Percentiles rank a stretch among this genome's conserved stretches.
Conservation (phyloP, 2,888 invertebrate genomes). For the Tenthredo distinguenda region DNA sequence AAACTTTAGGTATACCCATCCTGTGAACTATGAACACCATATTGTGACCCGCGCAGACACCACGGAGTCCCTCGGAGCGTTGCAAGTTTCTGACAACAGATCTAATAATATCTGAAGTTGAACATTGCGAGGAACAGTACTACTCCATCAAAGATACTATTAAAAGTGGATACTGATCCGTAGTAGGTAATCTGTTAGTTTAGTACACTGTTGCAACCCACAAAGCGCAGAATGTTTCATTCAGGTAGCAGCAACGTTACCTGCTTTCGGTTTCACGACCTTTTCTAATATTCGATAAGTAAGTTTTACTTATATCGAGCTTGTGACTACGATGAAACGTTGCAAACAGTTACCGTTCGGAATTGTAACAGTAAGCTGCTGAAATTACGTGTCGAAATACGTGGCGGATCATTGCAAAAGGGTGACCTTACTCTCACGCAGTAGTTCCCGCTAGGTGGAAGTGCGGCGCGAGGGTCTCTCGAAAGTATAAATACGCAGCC, state of each 20-base stretch:
- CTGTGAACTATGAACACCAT: slow-evolving; percentile 11
- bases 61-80: background rate
- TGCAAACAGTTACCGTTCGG: too few species aligned
- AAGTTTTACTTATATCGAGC: too few species aligned
- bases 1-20: background rate
- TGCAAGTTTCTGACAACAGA: slow-evolving; percentile 1
- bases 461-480: background rate
- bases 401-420: too few species aligned
- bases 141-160: too few species aligned
- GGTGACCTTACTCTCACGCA: background rate
- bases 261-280: too few species aligned
- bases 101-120: background rate
- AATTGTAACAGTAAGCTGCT: too few species aligned
- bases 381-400: too few species aligned
- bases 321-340: too few species aligned
- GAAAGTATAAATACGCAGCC: background rate
- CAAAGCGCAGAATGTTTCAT: too few species aligned
- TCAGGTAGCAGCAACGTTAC: too few species aligned
- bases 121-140: background rate
- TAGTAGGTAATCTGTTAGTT: background rate
- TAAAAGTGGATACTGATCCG: background rate
- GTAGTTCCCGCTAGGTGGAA: background rate
- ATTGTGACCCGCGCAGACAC: background rate
- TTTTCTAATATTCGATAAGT: too few species aligned
- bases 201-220: too few species aligned